Evolutionary conservation across 2,888 invertebrate genomes (phyloP), one percentile per base, ranked within the genome.

Genomic region (Diabrotica balteata): DNA sequence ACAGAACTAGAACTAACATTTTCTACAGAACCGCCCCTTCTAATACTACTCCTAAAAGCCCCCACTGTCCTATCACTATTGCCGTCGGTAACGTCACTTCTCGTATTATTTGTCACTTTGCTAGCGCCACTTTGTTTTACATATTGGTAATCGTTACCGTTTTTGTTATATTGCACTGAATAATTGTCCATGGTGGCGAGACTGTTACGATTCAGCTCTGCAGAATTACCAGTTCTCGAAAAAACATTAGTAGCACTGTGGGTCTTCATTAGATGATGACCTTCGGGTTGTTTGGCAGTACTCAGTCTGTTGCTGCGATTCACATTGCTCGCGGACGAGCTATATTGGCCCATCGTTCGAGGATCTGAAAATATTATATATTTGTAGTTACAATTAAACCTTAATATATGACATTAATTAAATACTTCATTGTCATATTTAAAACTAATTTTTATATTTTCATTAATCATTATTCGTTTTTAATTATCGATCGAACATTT

Each of bases 211-310:
- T 68, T 72, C 57, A 73, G 66, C 50, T 75, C 71, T 9, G 58
- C 7, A 7, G 71, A 49, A 66, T 73, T 55, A 66, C 66, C 46
- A 43, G 72, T 77, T 65, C 81, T 77, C 8, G 79, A 66, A 71
- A 81, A 83, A 51, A 84, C 83, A 69, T 83, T 84, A 44, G 82
- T 83, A 60, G 83, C 84, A 78, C 84, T 84, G 73, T 83, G 81
- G 22, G 84, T 84, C 77, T 84, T 84, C 59, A 79, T 80, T 42
- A 83, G 80, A 49, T 77, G 72, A 59, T 76, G 79, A 42, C 77
- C 67, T 22, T 79, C 77, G 7, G 63, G 49, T 65, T 63, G 55
- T 57, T 59, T 66, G 17, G 58, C 75, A 46, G 76, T 66, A 10
- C 75, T 73, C 59, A 78, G 70, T 52, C 76, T 74, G 7, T 71